Conservation (phyloP, 2,113 vertebrate genomes). For the Rostratula benghalensis region DNA sequence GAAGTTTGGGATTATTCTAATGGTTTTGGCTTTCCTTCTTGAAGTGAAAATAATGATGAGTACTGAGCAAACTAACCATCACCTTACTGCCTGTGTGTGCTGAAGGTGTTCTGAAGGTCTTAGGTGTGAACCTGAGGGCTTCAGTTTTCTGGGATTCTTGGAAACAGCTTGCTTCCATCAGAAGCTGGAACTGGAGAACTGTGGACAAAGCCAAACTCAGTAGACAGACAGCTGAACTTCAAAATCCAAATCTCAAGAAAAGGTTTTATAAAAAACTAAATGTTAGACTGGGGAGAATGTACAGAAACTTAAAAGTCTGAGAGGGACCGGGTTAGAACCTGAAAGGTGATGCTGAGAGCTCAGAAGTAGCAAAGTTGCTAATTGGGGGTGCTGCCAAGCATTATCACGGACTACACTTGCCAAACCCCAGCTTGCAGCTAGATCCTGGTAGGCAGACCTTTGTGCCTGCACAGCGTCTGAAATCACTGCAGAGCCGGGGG, state of each 20-base stretch:
- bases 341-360: not conserved
- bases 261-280: not conserved
- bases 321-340: not conserved
- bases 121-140: not conserved
- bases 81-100: not conserved
- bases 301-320: not conserved
- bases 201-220: too few relatives aligned
- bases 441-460: not conserved
- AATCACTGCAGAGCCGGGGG: not conserved
- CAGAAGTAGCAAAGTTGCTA: not conserved
- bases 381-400: not conserved
- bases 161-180: not conserved
- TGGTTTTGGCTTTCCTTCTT: not conserved
- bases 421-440: not conserved
- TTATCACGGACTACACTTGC: accelerated
- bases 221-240: not conserved
- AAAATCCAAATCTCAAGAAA: not conserved
- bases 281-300: accelerated
- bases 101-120: not conserved
- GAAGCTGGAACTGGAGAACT: not conserved
- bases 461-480: not conserved
- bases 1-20: not conserved
- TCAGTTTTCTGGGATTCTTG: not conserved
- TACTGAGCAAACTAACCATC: not conserved
- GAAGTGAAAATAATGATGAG: not conserved